Conservation (phyloP, 2,888 invertebrate species). For the Ctena decussata region DNA sequence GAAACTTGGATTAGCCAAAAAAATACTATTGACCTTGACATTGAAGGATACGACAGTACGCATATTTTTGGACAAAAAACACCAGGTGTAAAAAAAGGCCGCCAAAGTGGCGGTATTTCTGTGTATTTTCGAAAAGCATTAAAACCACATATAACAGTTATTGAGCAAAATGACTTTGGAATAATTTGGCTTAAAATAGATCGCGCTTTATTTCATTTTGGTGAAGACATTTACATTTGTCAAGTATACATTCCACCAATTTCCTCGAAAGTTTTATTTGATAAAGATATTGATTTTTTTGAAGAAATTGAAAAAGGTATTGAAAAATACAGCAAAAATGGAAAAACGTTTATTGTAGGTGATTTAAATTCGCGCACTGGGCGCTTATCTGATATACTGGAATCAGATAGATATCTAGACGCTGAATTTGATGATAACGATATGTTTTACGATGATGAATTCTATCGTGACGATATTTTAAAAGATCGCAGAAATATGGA, state of each 20-base stretch:
- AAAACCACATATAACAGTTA: not conserved
- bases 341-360: not conserved
- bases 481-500: not conserved
- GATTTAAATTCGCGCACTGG: slow-evolving; percentile 3
- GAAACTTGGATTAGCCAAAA: not conserved
- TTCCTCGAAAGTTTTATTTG: not conserved
- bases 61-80: not conserved
- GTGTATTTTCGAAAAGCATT: not conserved
- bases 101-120: not conserved
- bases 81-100: not conserved
- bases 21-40: not conserved
- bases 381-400: not conserved
- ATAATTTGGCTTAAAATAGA: not conserved
- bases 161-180: not conserved
- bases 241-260: not conserved
- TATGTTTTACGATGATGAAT: not conserved
- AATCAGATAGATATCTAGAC: not conserved
- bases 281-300: not conserved
- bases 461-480: too few relatives aligned
- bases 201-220: not conserved
- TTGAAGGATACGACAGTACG: not conserved
- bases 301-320: not conserved
- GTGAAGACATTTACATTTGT: slow-evolving; percentile 3
- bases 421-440: not conserved
- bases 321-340: not conserved